These are phyloP conservation scores for Xiphophorus maculatus DNA, from an alignment of 2,113 vertebrate species.

Conservation along the genomic window DNA sequence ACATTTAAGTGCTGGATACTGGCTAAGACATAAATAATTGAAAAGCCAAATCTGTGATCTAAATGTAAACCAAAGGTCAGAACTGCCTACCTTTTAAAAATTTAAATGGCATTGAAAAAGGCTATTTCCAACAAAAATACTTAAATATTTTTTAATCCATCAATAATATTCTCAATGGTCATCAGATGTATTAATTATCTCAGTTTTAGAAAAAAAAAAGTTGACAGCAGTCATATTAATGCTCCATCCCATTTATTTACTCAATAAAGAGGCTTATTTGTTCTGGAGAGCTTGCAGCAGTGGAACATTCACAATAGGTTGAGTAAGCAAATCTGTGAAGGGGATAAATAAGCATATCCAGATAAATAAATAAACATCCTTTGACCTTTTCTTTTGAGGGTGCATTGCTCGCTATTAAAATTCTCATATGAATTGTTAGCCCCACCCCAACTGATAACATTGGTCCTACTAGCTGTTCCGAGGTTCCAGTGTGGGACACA, in stretches of 20 bases:
- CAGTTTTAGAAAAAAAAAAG: not conserved
- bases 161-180: not conserved
- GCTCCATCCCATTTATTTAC: not conserved
- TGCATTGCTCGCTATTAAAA: not conserved
- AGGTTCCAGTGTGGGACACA: not conserved
- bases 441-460: not conserved
- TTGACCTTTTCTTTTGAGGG: not conserved
- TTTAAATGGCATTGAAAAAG: slow-evolving; percentile 26
- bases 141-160: not conserved
- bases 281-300: not conserved
- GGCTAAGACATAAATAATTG: slow-evolving; percentile 56
- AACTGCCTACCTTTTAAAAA: slow-evolving; percentile 55
- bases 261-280: not conserved
- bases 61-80: slow-evolving; percentile 65
- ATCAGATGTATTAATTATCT: not conserved
- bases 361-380: not conserved
- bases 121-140: slow-evolving; percentile 15
- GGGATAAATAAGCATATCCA: not conserved
- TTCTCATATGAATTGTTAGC: not conserved
- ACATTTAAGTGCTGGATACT: slow-evolving; percentile 37
- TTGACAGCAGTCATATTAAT: not conserved
- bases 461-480: no score
- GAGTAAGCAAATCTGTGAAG: not conserved
- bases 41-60: slow-evolving; percentile 49
- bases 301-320: not conserved